Percentiles rank a stretch among this genome's conserved stretches.
Evolutionary conservation across 2,113 vertebrate species (phyloP).

Genomic region (Nothocercus nigrocapillus): DNA sequence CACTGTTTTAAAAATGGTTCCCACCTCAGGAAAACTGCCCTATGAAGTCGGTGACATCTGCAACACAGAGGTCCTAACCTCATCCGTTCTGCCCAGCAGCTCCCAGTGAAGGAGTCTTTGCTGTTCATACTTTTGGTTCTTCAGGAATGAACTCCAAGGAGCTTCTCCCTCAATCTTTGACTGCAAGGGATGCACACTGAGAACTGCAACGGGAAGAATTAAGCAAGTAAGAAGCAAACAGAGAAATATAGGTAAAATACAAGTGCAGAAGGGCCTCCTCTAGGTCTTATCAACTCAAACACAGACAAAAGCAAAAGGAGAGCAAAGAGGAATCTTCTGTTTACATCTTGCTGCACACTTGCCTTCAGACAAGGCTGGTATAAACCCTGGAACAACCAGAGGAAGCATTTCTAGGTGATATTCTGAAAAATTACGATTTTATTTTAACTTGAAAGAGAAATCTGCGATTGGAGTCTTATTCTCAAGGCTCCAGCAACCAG

Average conservation of each 20-base stretch:
- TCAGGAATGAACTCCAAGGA: not conserved
- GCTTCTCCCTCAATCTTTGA: not conserved
- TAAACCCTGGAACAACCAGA: not conserved
- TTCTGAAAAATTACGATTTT: not conserved
- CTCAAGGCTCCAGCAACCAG: not conserved
- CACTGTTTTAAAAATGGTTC: not conserved
- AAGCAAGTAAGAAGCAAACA: not conserved
- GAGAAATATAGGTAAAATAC: not conserved
- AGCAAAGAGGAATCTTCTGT: not conserved
- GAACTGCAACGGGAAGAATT: fast-evolving
- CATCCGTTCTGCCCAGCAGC: not conserved
- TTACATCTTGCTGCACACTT: not conserved
- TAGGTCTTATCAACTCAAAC: not conserved
- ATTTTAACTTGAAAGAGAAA: not conserved
- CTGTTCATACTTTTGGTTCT: not conserved
- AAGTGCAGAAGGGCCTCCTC: not conserved
- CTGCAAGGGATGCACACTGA: fast-evolving
- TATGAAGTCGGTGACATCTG: fast-evolving
- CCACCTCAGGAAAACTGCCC: not conserved
- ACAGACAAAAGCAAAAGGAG: not conserved
- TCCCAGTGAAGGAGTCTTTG: fast-evolving
- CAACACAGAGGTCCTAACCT: not conserved
- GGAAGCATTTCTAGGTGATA: not conserved
- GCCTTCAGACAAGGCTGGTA: not conserved
- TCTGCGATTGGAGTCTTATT: not conserved